Percentiles rank a stretch among this genome's conserved stretches.
Evolutionary conservation across 2,888 invertebrate genomes (phyloP).

Genomic region (Torymus tubicola): DNA sequence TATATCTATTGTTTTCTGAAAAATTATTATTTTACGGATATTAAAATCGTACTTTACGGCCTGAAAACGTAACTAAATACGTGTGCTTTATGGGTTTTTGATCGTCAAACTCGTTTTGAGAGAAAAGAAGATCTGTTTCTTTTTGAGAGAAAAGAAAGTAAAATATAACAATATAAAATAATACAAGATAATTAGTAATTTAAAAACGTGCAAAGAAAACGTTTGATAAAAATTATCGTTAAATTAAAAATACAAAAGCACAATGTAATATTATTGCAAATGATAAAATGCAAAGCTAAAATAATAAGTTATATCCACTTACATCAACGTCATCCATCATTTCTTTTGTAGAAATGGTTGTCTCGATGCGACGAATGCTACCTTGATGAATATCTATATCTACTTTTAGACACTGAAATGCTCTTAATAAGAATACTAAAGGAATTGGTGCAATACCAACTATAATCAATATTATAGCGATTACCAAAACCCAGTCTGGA

Average conservation of each 20-base stretch:
- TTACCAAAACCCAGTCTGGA: slow-evolving; percentile 88
- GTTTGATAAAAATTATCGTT: too few species aligned
- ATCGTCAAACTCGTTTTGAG: too few species aligned
- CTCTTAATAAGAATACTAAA: slow-evolving; percentile 88
- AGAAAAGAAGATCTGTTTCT: too few species aligned
- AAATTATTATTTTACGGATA: too few species aligned
- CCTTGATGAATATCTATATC: slow-evolving; percentile 95
- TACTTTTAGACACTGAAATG: slow-evolving; percentile 92
- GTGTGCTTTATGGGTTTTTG: too few species aligned
- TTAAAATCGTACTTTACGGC: too few species aligned
- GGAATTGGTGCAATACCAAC: slow-evolving; percentile 91
- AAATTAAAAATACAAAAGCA: not conserved
- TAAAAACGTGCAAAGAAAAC: too few species aligned
- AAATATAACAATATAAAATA: too few species aligned
- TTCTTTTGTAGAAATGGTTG: slow-evolving; percentile 94
- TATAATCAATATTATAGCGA: slow-evolving; percentile 86
- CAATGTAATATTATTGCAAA: not conserved
- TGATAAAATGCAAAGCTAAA: slow-evolving; percentile 11
- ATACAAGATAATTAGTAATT: too few species aligned
- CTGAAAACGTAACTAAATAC: too few species aligned
- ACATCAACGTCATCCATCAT: slow-evolving; percentile 97
- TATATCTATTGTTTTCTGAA: too few species aligned
- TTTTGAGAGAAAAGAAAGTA: too few species aligned
- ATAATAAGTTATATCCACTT: slow-evolving; percentile 77
- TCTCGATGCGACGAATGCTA: slow-evolving; percentile 93